A percentile compares a stretch with the other conserved stretches of the same genome.
Conservation (phyloP, 2,888 invertebrate species). For the Alsophila aescularia region DNA sequence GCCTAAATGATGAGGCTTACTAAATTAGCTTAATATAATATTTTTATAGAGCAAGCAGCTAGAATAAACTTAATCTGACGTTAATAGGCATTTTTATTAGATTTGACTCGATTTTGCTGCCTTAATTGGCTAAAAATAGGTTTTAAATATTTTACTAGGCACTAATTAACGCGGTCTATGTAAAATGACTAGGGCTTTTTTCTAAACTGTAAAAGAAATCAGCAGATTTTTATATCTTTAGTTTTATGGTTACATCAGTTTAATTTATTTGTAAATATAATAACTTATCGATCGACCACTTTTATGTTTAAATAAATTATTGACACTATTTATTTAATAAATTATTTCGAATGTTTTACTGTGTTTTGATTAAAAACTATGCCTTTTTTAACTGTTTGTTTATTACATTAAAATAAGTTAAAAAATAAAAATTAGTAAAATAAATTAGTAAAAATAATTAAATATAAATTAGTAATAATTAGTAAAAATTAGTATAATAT, state of each 20-base stretch:
- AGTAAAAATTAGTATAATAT: too few species aligned
- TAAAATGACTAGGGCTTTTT: neutral
- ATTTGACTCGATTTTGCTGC: neutral
- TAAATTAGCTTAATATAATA: too few species aligned
- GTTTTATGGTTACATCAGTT: slow-evolving; percentile 31
- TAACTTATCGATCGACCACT: slow-evolving; percentile 38
- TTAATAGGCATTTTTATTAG: neutral
- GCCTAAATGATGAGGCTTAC: too few species aligned
- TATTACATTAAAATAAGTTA: too few species aligned
- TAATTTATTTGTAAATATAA: slow-evolving; percentile 43
- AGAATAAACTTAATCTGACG: neutral
- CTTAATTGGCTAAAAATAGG: neutral
- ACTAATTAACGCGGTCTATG: neutral
- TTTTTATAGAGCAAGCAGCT: too few species aligned
- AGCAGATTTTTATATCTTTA: neutral
- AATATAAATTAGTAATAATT: too few species aligned
- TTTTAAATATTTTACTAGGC: neutral
- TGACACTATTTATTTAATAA: slow-evolving; percentile 34
- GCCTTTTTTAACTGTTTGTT: neutral
- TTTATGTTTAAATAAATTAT: slow-evolving; percentile 19
- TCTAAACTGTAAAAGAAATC: neutral
- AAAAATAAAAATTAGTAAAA: too few species aligned
- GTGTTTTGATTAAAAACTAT: neutral
- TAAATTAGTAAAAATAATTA: too few species aligned
- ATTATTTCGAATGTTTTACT: slow-evolving; percentile 22